A percentile compares a stretch with the other conserved stretches of the same genome.
Evolutionary conservation across 2,888 invertebrate genomes (phyloP).

Genomic region (Synanthedon andrenaeformis): DNA sequence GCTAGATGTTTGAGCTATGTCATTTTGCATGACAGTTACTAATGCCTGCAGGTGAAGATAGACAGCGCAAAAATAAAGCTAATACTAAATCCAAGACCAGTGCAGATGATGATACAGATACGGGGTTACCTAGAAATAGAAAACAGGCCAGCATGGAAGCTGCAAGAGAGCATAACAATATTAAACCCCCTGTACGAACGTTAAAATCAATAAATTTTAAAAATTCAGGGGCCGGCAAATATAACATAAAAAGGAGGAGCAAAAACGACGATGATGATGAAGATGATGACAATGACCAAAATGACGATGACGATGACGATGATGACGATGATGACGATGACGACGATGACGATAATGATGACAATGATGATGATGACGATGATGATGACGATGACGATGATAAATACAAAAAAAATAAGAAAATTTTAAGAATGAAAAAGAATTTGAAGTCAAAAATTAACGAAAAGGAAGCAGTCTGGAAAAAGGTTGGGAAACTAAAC

Average conservation of each 20-base stretch:
- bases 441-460: slow-evolving; percentile 19
- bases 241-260: slow-evolving; percentile 14
- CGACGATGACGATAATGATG: slow-evolving; percentile 45
- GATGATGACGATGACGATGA: slow-evolving; percentile 43
- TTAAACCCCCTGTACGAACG: slow-evolving; percentile 23
- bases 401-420: slow-evolving; percentile 23
- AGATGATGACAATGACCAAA: slow-evolving; percentile 22
- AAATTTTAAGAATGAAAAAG: slow-evolving; percentile 8
- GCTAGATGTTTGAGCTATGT: slow-evolving; percentile 69
- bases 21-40: slow-evolving; percentile 73
- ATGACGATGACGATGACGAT: slow-evolving; percentile 20
- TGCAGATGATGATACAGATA: slow-evolving; percentile 61
- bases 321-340: slow-evolving; percentile 39
- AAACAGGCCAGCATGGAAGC: slow-evolving; percentile 22
- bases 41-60: slow-evolving; percentile 73
- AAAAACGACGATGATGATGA: slow-evolving; percentile 16
- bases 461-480: slow-evolving; percentile 18
- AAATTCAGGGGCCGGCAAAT: slow-evolving; percentile 18
- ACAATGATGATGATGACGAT: slow-evolving; percentile 61
- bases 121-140: slow-evolving; percentile 35
- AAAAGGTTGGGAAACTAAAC: slow-evolving; percentile 25
- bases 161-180: slow-evolving; percentile 12
- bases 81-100: slow-evolving; percentile 60
- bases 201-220: slow-evolving; percentile 39
- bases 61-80: slow-evolving; percentile 58